phyloP scores from a whole-genome alignment of 2,888 invertebrate species.

The Hirtodrosophila trivittata region DNA sequence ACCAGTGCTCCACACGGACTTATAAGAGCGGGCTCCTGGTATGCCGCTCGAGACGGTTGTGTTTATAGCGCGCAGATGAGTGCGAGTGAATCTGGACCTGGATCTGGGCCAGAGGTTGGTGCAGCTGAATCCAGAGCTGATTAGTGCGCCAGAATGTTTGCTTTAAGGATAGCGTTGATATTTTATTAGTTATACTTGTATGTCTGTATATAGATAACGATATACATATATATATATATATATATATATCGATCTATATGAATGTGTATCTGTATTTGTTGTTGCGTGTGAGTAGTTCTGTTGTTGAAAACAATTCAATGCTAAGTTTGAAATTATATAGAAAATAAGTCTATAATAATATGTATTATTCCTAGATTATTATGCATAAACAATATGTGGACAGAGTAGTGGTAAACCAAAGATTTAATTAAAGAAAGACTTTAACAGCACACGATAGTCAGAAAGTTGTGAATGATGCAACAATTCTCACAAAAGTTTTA shows the following conservation, averaged over 20 bases:
- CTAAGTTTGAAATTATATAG: no score
- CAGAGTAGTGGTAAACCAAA: constrained; percentile 26
- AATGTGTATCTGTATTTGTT: constrained; percentile 1
- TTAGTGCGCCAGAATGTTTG: constrained; percentile 47
- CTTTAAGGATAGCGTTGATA: constrained; percentile 43
- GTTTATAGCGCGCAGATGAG: constrained; percentile 66
- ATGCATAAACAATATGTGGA: constrained; percentile 28
- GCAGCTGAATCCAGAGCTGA: constrained; percentile 30
- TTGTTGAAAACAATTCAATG: background rate
- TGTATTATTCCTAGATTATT: constrained; percentile 45
- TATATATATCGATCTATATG: background rate
- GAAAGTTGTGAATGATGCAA: constrained; percentile 4
- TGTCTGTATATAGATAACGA: background rate
- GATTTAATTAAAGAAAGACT: constrained; percentile 37
- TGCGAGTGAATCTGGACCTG: constrained; percentile 15
- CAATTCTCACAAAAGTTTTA: background rate
- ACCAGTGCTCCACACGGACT: constrained; percentile 81
- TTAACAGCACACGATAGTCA: constrained; percentile 13
- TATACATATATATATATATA: background rate
- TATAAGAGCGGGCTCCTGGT: constrained; percentile 71
- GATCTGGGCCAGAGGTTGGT: constrained; percentile 5
- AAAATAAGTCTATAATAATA: constrained; percentile 5
- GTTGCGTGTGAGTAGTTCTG: background rate
- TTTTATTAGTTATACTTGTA: constrained; percentile 13
- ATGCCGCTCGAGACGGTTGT: constrained; percentile 71